These are phyloP conservation scores for Silurus glanis DNA, from an alignment of 2,113 vertebrate genomes.

Conservation along the genomic window DNA sequence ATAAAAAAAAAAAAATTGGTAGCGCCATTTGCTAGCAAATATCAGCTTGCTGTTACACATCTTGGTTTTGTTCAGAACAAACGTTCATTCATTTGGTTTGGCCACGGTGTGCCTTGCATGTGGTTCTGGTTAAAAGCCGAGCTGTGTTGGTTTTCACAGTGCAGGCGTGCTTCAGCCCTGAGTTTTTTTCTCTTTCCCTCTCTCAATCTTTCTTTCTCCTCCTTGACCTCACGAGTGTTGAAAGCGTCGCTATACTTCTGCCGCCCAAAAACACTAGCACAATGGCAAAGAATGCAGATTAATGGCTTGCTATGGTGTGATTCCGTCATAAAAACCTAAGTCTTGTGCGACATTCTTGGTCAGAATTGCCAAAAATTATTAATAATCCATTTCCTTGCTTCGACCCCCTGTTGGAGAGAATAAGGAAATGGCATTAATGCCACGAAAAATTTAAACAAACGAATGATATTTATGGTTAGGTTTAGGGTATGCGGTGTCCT, in stretches of 20 bases:
- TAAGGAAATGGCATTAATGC: not conserved
- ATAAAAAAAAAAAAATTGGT: conserved; percentile 24
- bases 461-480: not conserved
- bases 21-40: conserved; percentile 36
- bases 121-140: conserved; percentile 54
- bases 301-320: conserved; percentile 33
- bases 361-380: conserved; percentile 30
- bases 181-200: conserved; percentile 4
- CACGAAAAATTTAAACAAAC: not conserved
- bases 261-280: conserved; percentile 38
- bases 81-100: conserved; percentile 52
- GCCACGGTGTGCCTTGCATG: conserved; percentile 46
- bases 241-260: conserved; percentile 36
- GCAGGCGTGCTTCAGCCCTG: conserved; percentile 20
- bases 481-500: not conserved
- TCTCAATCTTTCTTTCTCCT: conserved; percentile 10
- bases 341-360: conserved; percentile 26
- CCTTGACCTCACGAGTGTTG: conserved; percentile 46
- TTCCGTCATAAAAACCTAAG: conserved; percentile 42
- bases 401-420: not conserved
- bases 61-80: conserved; percentile 49
- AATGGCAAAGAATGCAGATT: conserved; percentile 45
- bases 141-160: conserved; percentile 38
- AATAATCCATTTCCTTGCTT: not conserved
- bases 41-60: conserved; percentile 45